A percentile compares a stretch with the other conserved stretches of the same genome.
phyloP scores from a whole-genome alignment of 2,888 invertebrate genomes.

The Morpho achilles region DNA sequence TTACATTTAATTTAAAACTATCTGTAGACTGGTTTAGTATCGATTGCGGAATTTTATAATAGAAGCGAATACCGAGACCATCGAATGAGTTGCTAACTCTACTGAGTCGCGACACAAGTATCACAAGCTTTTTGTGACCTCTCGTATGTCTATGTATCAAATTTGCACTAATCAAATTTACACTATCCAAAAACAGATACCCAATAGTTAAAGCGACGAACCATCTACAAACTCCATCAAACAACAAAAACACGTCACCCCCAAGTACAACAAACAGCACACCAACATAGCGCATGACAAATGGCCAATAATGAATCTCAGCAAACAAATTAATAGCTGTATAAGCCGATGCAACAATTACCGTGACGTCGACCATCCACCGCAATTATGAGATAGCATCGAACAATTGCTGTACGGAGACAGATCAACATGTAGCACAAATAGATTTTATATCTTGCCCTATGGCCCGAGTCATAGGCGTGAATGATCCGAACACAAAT shows the following conservation, averaged over 20 bases:
- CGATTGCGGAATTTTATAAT: no score
- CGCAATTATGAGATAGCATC: constrained; percentile 56
- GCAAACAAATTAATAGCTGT: constrained; percentile 29
- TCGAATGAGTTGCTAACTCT: no score
- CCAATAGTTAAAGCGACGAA: neutral
- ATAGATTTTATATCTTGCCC: constrained; percentile 49
- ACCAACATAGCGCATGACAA: constrained; percentile 8
- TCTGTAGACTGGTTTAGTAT: no score
- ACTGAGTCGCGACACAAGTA: no score
- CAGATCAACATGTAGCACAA: constrained; percentile 58
- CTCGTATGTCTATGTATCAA: no score
- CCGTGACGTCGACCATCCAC: constrained; percentile 29
- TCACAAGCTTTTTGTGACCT: no score
- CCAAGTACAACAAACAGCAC: neutral
- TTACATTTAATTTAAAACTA: no score
- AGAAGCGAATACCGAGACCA: no score
- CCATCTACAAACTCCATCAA: neutral
- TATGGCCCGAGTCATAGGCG: constrained; percentile 32
- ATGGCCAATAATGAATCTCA: constrained; percentile 17
- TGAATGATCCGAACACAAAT: constrained; percentile 1
- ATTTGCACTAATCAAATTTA: no score
- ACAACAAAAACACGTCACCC: neutral
- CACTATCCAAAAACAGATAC: no score
- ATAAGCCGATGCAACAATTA: constrained; percentile 36
- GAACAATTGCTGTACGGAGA: constrained; percentile 34